Conservation (phyloP, 2,113 vertebrate genomes). For the Cochlearius cochlearius region DNA sequence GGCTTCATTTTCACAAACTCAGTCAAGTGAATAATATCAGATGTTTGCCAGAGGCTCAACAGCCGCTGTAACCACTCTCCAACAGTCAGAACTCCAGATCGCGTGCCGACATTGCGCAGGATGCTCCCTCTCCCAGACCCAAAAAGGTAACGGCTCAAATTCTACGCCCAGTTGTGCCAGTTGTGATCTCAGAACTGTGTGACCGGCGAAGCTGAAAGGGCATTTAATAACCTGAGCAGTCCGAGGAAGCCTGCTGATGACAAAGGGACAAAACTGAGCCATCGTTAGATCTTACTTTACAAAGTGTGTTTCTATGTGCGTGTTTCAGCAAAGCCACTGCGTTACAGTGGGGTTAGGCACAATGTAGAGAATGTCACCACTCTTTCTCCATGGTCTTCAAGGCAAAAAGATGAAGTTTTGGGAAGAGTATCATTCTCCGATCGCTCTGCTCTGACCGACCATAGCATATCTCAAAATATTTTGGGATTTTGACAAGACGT, state of each 20-base stretch:
- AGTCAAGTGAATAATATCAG: slow-evolving; percentile 40
- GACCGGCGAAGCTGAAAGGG: neutral
- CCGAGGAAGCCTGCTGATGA: neutral
- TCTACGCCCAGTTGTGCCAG: rapidly evolving
- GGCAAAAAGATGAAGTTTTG: neutral
- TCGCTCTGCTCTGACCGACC: neutral
- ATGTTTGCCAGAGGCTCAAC: slow-evolving; percentile 24
- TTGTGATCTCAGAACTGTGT: neutral
- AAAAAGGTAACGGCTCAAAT: neutral
- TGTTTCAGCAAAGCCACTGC: neutral
- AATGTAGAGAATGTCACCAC: neutral
- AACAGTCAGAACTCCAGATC: neutral
- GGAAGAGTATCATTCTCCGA: neutral
- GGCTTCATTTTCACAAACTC: slow-evolving; percentile 1
- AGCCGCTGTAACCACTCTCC: neutral
- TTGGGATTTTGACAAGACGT: neutral
- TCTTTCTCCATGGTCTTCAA: neutral
- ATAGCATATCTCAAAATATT: neutral
- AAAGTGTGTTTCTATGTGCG: rapidly evolving
- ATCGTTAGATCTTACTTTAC: rapidly evolving
- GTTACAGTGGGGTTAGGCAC: rapidly evolving
- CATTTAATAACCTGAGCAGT: neutral
- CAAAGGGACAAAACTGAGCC: neutral
- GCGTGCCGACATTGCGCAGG: neutral
- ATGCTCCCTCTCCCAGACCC: neutral